These are phyloP conservation scores for Cheilosia scutellata DNA, from an alignment of 2,888 invertebrate species.

Conservation along the genomic window DNA sequence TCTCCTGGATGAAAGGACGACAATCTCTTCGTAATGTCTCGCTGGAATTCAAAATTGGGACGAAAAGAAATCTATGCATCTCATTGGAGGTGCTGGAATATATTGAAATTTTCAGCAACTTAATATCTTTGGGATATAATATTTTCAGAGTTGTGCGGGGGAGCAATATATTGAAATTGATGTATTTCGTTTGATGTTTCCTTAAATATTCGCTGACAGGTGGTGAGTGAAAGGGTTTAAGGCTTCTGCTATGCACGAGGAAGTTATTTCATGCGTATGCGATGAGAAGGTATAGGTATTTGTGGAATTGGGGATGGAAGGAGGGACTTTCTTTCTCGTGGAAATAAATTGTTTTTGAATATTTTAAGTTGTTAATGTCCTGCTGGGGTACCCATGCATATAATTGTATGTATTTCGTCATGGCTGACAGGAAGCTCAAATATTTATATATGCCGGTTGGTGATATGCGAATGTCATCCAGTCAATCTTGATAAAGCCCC, in stretches of 20 bases:
- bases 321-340: too few species aligned
- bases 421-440: too few species aligned
- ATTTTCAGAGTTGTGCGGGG: neutral
- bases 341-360: too few species aligned
- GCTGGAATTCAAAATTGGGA: conserved; percentile 7
- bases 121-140: conserved; percentile 35
- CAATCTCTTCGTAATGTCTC: conserved; percentile 7
- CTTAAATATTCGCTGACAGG: conserved; percentile 16
- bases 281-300: neutral
- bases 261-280: neutral
- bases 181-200: conserved; percentile 40
- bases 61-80: conserved; percentile 31
- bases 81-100: conserved; percentile 56
- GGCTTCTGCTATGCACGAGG: conserved; percentile 1
- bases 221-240: conserved; percentile 20
- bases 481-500: too few species aligned
- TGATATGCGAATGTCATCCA: too few species aligned
- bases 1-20: conserved; percentile 58
- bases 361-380: too few species aligned
- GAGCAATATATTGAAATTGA: conserved; percentile 57
- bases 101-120: conserved; percentile 58
- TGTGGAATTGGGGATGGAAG: neutral
- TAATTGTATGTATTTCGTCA: too few species aligned
- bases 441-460: too few species aligned
- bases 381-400: too few species aligned